Evolutionary conservation across 2,888 invertebrate species (phyloP).

Genomic region (Spodoptera exigua): DNA sequence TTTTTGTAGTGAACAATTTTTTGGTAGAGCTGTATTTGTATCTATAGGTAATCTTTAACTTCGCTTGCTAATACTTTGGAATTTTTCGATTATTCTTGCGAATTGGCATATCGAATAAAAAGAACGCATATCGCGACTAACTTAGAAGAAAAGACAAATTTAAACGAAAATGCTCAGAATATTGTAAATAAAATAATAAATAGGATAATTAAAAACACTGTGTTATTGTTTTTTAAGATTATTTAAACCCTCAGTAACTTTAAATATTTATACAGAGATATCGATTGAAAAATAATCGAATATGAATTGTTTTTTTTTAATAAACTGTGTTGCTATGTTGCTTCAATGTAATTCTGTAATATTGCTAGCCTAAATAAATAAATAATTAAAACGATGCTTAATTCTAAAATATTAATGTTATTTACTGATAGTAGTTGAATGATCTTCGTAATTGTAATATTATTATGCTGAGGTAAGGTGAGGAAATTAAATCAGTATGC

Average conservation of each 20-base stretch:
- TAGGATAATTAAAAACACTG: slow-evolving; percentile 26
- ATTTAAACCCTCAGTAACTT: slow-evolving; percentile 42
- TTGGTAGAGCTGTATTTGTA: slow-evolving; percentile 39
- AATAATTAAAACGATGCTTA: slow-evolving; percentile 74
- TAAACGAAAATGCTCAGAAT: slow-evolving; percentile 38
- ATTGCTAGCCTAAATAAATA: slow-evolving; percentile 81
- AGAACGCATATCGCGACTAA: slow-evolving; percentile 5
- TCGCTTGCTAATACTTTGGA: slow-evolving; percentile 39
- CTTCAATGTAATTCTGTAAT: slow-evolving; percentile 78
- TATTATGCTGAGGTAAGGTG: slow-evolving; percentile 75
- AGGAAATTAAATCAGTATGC: slow-evolving; percentile 73
- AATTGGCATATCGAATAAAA: slow-evolving; percentile 26
- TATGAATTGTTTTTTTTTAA: slow-evolving; percentile 46
- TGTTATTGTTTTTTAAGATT: slow-evolving; percentile 49
- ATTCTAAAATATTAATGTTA: slow-evolving; percentile 86
- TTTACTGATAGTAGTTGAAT: slow-evolving; percentile 86
- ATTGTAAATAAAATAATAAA: slow-evolving; percentile 48
- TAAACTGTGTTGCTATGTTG: slow-evolving; percentile 71
- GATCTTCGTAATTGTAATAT: slow-evolving; percentile 81
- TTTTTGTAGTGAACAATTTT: slow-evolving; percentile 17
- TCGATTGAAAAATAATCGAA: slow-evolving; percentile 35
- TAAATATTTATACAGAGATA: slow-evolving; percentile 36
- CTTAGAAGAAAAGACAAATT: slow-evolving; percentile 11
- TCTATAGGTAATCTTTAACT: slow-evolving; percentile 43
- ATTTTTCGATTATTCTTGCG: slow-evolving; percentile 30